Evolutionary conservation across 1,140 invertebrate species (phyloP).

Genomic region (Cyclina sinensis): DNA sequence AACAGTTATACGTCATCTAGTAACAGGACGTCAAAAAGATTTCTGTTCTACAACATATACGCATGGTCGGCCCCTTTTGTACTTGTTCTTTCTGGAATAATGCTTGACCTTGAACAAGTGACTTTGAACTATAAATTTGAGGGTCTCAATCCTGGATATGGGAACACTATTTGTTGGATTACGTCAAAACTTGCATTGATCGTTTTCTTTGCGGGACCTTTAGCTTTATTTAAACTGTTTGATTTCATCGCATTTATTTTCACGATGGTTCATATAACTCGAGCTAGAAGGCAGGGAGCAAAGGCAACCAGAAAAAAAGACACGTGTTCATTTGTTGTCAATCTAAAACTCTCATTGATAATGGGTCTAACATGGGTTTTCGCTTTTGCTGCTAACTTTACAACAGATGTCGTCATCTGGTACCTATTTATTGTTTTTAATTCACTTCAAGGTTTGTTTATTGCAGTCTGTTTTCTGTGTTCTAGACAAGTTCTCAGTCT

Average conservation of each 20-base stretch:
- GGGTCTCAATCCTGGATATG: constrained; percentile 75
- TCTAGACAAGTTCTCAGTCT: constrained; percentile 58
- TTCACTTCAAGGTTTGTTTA: constrained; percentile 75
- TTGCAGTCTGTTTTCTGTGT: constrained; percentile 68
- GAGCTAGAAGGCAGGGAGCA: constrained; percentile 68
- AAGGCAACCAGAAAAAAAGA: constrained; percentile 61
- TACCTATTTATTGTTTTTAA: constrained; percentile 76
- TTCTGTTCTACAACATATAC: constrained; percentile 87
- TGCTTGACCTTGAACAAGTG: constrained; percentile 86
- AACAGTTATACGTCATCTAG: constrained; percentile 57
- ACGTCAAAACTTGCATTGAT: constrained; percentile 75
- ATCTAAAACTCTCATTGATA: constrained; percentile 87
- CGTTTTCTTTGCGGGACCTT: constrained; percentile 83
- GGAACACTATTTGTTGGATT: constrained; percentile 86
- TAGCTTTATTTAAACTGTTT: constrained; percentile 79
- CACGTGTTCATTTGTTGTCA: constrained; percentile 85
- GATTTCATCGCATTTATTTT: constrained; percentile 81
- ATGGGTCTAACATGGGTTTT: constrained; percentile 85
- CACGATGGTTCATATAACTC: constrained; percentile 86
- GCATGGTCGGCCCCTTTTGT: constrained; percentile 87
- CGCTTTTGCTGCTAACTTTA: constrained; percentile 77
- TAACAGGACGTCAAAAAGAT: constrained; percentile 77
- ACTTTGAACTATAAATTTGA: neutral
- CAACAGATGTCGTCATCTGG: constrained; percentile 64
- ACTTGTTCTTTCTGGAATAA: constrained; percentile 87